Base-by-base conservation (phyloP, 2,113 vertebrate genomes). In the Pavo muticus region DNA sequence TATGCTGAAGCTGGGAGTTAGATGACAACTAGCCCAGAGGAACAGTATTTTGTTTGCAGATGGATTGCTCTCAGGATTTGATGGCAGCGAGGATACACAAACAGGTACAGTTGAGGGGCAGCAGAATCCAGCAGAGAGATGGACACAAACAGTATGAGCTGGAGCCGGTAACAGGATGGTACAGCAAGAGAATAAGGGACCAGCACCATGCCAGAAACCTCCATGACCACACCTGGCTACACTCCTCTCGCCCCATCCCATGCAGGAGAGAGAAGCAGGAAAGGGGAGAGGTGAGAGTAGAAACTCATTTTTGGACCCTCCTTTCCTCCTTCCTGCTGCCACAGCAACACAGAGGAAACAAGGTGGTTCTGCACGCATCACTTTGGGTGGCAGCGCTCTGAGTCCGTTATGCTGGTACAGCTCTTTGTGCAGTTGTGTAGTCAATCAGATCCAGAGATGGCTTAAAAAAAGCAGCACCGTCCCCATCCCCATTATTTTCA, bases 401-500 rank as follows among this genome's bases (percentile, higher is more conserved):
- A 50, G 9, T 85, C 29, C 2, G 0, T 65, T 77, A 88, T 91
- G 79, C 85, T 90, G 88, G 50, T 80, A 56, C 92, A 93, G 90
- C 64, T 80, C 72, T 80, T 86, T 60, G 60, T 73, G 48, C 59
- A 0, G 3, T 29, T 83, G 24, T 86, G 83, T 77, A 6, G 1
- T 81, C 56, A 93, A n/a, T 57, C 60, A 50, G 56, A 64, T 42
- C 72, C 35, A 69, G 86, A 92, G 57, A 90, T 16, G 59, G 32
- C 76, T 84, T 86, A 1, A 9, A 91, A 75, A 74, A 77, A 81
- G 16, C 60, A 91, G 30, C 32, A 80, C 54, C 24, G 25, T 88
- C 75, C 60, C n/a, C 56, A 80, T 32, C 85, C 59, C n/a, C 19
- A 30, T 88, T 94, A 76, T 91, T 96, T 96, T 96, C 29, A 80